Evolutionary conservation across 37 sponge, comb jelly and placozoan genomes (phyloP).

Genomic region (Cliona cf. orientalis): DNA sequence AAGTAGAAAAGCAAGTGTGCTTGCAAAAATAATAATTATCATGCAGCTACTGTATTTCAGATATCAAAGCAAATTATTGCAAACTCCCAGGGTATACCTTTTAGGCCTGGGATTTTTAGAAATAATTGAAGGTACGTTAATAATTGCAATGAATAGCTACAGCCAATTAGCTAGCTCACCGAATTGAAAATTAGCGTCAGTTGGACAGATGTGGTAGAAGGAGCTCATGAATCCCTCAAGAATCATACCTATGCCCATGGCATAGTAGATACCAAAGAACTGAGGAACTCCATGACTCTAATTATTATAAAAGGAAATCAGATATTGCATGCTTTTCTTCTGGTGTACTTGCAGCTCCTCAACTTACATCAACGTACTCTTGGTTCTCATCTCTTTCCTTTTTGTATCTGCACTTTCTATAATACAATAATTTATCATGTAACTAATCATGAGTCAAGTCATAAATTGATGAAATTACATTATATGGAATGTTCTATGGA

Average conservation of each 20-base stretch:
- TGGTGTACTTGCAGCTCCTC: neutral
- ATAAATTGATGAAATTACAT: no score
- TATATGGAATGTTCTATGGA: no score
- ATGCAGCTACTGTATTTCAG: neutral
- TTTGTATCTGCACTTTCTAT: slow-evolving; percentile 23
- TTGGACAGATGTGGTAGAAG: slow-evolving; percentile 95
- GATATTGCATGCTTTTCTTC: neutral
- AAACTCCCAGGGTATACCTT: no score
- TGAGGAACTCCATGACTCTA: slow-evolving; percentile 81
- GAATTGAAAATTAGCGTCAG: slow-evolving; percentile 90
- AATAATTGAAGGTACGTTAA: neutral
- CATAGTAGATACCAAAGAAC: slow-evolving; percentile 90
- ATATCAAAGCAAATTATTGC: no score
- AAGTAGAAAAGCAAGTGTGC: neutral
- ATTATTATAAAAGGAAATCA: no score
- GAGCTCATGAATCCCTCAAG: slow-evolving; percentile 82
- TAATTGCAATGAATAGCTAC: neutral
- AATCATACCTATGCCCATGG: slow-evolving; percentile 74
- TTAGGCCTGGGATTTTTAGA: no score
- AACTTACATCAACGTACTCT: slow-evolving; percentile 30
- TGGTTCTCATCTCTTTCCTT: neutral
- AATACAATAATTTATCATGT: neutral
- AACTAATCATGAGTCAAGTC: no score
- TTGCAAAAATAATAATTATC: no score
- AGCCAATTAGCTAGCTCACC: slow-evolving; percentile 64